Evolutionary conservation across 35 echinoderm and acorn worm genomes (phyloP), one percentile per base, ranked within the genome.

Genomic region (Apostichopus californicus): DNA sequence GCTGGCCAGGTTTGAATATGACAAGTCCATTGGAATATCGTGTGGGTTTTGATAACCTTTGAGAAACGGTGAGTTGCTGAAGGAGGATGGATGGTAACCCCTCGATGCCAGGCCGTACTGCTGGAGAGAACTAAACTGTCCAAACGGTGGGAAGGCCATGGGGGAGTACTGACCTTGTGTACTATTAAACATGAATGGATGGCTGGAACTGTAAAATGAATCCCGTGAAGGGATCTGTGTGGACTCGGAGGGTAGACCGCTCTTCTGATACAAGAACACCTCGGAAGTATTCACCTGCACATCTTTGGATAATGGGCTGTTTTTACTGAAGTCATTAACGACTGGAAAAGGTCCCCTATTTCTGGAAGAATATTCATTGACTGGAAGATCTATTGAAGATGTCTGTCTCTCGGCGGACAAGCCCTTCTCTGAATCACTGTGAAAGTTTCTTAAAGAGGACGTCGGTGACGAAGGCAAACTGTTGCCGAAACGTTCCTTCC

Each of bases 1-100:
- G 85, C 96, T 83, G 65, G 92, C 90, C 63, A 95, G 90, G 79
- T 93, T 95, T 58, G 92, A 93, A 83, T 99, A 96, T 4, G 97
- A 96, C 73, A 99, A 80, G 73, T 99, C 97, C 93, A 99, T 99
- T 14, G 97, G 97, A 86, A 96, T 94, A 61, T 99, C 97, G 83
- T 96, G 93, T 18, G 93, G 79, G 58, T 92, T 93, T 81, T 93
- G 95, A 61, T 95, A 99, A 66, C 94, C 93, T 78, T 96, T 96
- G 23, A 96, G 94, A 25, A 94, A 79, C 17, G 94, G 88, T 4
- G 90, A 64, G 64, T 94, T 92, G 9, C 79, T 87, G 90, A 95
- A 94, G 20, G 92, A 85, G 55, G 86, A 87, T 14, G 89, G 89
- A 84, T 99, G 97, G 86, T 99, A 99, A 1, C 91, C 91, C 72